Evolutionary conservation across 2,113 vertebrate species (phyloP).

Genomic region (Tinamus guttatus): DNA sequence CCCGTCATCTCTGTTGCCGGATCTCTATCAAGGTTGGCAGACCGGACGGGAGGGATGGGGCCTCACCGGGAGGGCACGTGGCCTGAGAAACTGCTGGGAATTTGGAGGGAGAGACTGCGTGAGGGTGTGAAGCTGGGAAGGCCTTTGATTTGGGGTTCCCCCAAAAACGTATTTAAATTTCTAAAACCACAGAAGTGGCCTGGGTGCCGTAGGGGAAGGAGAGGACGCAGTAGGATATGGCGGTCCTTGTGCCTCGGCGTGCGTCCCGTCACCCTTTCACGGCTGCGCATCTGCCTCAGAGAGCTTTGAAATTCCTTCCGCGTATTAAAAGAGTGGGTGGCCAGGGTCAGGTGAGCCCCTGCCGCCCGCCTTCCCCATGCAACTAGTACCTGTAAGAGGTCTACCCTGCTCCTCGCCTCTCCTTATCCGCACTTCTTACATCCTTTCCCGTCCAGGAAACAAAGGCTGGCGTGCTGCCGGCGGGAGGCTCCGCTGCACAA

Average conservation of each 20-base stretch:
- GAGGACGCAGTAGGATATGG: neutral
- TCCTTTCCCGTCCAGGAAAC: constrained; percentile 47
- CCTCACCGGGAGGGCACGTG: neutral
- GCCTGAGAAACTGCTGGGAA: neutral
- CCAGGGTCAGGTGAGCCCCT: constrained; percentile 68
- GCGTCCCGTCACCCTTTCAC: constrained; percentile 39
- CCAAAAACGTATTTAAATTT: neutral
- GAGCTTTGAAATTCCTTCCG: constrained; percentile 60
- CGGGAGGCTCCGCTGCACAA: neutral
- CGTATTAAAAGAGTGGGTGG: constrained; percentile 66
- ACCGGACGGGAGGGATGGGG: accelerated
- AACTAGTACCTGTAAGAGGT: constrained; percentile 65
- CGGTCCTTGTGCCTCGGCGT: neutral
- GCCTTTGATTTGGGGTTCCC: constrained; percentile 8
- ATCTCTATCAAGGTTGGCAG: neutral
- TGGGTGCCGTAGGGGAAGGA: neutral
- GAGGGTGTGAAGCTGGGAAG: neutral
- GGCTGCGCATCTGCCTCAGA: constrained; percentile 51
- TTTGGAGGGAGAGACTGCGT: neutral
- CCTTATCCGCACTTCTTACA: constrained; percentile 57
- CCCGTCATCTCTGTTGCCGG: neutral
- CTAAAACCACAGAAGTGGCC: neutral
- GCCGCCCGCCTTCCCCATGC: constrained; percentile 62
- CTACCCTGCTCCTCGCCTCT: constrained; percentile 64
- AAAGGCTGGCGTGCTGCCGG: constrained; percentile 14